Percentiles rank a stretch among this genome's conserved stretches.
Conservation (phyloP, 2,113 vertebrate species). For the Callaeas wilsoni region DNA sequence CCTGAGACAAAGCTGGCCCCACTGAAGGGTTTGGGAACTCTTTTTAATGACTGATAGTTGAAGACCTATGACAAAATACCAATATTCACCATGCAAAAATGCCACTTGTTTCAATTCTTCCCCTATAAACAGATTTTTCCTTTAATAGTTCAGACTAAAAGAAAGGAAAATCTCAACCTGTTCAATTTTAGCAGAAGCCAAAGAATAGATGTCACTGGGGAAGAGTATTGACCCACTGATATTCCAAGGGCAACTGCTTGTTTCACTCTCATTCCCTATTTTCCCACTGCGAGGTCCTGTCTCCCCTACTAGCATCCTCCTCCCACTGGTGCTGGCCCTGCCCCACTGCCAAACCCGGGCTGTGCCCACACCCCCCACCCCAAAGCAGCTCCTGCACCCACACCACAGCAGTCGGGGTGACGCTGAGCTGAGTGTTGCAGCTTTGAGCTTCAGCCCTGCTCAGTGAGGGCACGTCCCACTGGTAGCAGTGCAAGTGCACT, state of each 20-base stretch:
- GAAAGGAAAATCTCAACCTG: background rate
- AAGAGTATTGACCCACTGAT: background rate
- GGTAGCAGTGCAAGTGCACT: background rate
- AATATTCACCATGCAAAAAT: background rate
- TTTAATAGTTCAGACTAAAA: background rate
- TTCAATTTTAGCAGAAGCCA: background rate
- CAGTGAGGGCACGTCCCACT: fast-evolving
- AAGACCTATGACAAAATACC: background rate
- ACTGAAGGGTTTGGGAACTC: background rate
- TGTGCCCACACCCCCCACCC: background rate
- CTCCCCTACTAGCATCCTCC: background rate
- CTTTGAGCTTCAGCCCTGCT: background rate
- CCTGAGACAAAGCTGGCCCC: background rate
- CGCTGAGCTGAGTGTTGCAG: background rate
- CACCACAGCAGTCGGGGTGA: fast-evolving
- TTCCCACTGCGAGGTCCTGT: background rate
- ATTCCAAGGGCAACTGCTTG: background rate
- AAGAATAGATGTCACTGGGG: background rate
- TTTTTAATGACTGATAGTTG: background rate
- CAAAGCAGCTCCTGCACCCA: background rate
- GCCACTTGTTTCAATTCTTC: background rate
- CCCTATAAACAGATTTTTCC: background rate
- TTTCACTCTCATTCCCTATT: background rate
- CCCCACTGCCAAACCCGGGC: fast-evolving
- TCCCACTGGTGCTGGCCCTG: fast-evolving